These are phyloP conservation scores for Phoebastria nigripes DNA, from an alignment of 2,797 vertebrate species.

Conservation along the genomic window DNA sequence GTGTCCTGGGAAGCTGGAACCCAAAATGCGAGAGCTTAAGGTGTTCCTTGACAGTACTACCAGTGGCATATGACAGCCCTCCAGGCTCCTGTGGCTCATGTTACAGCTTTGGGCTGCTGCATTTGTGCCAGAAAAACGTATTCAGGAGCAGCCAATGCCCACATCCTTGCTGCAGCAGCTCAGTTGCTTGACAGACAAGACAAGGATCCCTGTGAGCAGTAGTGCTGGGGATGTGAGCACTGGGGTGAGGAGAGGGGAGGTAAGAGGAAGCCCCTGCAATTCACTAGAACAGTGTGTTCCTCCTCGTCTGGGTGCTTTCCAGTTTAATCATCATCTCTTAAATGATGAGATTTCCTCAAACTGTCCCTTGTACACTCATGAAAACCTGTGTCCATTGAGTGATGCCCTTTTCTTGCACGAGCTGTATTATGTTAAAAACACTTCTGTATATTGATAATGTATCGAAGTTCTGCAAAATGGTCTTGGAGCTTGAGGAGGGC, in stretches of 20 bases:
- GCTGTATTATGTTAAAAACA: not conserved
- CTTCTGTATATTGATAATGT: fast-evolving
- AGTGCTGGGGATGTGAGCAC: not conserved
- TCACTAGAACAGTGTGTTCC: fast-evolving
- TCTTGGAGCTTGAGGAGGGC: not conserved
- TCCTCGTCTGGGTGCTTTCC: not conserved
- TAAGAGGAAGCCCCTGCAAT: not conserved
- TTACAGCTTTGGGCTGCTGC: not conserved
- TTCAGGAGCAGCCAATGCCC: not conserved
- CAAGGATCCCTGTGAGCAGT: not conserved
- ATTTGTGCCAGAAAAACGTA: not conserved
- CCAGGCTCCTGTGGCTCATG: no score
- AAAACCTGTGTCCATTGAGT: fast-evolving
- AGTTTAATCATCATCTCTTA: not conserved
- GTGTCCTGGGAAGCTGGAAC: not conserved
- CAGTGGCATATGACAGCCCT: fast-evolving
- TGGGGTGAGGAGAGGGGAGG: not conserved
- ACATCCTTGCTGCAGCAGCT: not conserved
- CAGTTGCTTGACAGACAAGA: not conserved
- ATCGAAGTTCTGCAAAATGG: fast-evolving
- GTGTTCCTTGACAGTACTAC: not conserved
- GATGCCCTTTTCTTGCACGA: not conserved
- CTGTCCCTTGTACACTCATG: not conserved
- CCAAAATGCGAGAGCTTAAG: not conserved
- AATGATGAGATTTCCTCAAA: not conserved